phyloP scores from a whole-genome alignment of 53 echinoderm and acorn worm genomes.

The Glandiceps talaboti region DNA sequence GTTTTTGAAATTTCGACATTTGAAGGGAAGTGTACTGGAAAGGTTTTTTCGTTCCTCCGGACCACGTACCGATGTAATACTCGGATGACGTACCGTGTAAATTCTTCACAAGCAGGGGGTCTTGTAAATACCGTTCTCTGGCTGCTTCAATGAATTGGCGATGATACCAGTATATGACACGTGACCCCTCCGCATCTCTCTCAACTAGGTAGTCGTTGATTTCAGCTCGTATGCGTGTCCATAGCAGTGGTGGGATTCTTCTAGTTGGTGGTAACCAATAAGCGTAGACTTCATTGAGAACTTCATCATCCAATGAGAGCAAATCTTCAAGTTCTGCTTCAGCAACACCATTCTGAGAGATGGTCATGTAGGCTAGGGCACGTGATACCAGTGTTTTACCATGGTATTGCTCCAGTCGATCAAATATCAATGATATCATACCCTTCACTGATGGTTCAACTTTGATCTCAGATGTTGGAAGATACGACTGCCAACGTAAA shows the following conservation, averaged over 20 bases:
- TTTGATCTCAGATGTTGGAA: conserved; percentile 8
- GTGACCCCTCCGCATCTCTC: conserved; percentile 28
- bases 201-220: conserved; percentile 30
- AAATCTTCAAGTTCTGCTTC: conserved; percentile 36
- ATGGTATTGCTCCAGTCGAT: conserved; percentile 29
- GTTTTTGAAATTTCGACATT: conserved; percentile 15
- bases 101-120: conserved; percentile 4
- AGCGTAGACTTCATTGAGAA: conserved; percentile 40
- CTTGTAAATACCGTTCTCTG: conserved; percentile 21
- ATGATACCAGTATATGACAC: conserved; percentile 37
- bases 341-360: conserved; percentile 23
- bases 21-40: conserved; percentile 22
- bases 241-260: conserved; percentile 33
- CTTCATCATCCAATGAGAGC: conserved; percentile 34
- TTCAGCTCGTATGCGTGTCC: conserved; percentile 29
- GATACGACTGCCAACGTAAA: conserved; percentile 26
- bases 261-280: conserved; percentile 34
- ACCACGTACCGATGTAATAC: conserved; percentile 27
- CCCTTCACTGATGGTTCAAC: conserved; percentile 11
- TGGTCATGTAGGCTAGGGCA: conserved; percentile 28
- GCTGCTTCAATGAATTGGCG: conserved; percentile 42
- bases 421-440: conserved; percentile 26
- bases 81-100: conserved; percentile 14
- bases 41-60: conserved; percentile 22
- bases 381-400: conserved; percentile 28